A percentile compares a stretch with the other conserved stretches of the same genome.
phyloP scores from a whole-genome alignment of 2,888 invertebrate genomes.

The Lysandra coridon region DNA sequence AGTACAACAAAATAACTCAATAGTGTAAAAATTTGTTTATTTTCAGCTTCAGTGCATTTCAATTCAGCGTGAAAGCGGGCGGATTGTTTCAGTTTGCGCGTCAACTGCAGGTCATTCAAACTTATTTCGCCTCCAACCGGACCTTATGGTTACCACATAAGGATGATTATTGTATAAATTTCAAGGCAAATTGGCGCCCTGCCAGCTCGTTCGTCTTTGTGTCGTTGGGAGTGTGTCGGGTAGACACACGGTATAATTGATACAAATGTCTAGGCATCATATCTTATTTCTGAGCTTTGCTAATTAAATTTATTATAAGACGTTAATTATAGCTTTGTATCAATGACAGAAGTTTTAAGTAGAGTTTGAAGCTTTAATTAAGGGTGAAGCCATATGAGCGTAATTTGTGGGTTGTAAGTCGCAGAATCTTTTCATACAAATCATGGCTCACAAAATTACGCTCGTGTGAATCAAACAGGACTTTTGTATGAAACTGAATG shows the following conservation, averaged over 20 bases:
- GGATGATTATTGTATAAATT: not conserved
- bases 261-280: conserved; percentile 5
- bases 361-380: not conserved
- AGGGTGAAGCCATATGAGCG: too few relatives aligned
- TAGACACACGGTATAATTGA: conserved; percentile 5
- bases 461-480: too few relatives aligned
- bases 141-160: not conserved
- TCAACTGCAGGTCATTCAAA: not conserved
- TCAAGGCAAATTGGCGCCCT: not conserved
- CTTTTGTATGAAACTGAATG: too few relatives aligned
- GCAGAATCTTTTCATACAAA: too few relatives aligned
- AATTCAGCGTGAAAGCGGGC: not conserved
- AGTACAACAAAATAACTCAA: too few relatives aligned
- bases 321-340: too few relatives aligned
- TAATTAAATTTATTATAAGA: not conserved
- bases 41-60: conserved; percentile 2
- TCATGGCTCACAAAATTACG: too few relatives aligned
- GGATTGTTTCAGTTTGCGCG: not conserved
- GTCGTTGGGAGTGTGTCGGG: not conserved
- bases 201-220: not conserved
- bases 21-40: not conserved
- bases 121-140: not conserved
- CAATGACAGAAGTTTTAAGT: too few relatives aligned
- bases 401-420: too few relatives aligned
- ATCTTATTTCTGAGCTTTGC: conserved; percentile 3